Percentiles rank a stretch among this genome's conserved stretches.
phyloP scores from a whole-genome alignment of 2,113 vertebrate genomes.

The Psittacara wagleri region DNA sequence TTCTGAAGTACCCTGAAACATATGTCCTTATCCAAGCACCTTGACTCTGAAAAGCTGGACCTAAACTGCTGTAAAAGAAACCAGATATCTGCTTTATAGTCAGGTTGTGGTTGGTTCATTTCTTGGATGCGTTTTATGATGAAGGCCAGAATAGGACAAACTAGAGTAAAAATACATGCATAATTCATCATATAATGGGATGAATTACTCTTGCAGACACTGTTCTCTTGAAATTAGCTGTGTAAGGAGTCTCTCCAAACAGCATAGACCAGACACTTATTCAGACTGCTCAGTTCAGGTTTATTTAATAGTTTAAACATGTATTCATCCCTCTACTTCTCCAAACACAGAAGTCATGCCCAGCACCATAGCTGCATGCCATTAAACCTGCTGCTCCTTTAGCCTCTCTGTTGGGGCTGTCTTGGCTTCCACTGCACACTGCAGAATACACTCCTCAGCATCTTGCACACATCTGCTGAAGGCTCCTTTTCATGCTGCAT shows the following conservation, averaged over 20 bases:
- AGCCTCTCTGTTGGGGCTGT: neutral
- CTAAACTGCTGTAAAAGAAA: neutral
- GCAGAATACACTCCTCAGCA: fast-evolving
- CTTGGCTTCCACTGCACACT: fast-evolving
- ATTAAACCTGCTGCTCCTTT: neutral
- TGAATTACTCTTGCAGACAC: neutral
- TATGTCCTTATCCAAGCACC: neutral
- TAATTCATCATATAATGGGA: neutral
- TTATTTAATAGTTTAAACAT: neutral
- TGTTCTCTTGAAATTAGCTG: neutral
- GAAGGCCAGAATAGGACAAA: neutral
- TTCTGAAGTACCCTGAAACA: neutral
- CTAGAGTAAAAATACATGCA: neutral
- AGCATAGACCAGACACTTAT: neutral
- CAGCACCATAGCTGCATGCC: neutral
- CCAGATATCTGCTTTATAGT: neutral
- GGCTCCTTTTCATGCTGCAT: neutral
- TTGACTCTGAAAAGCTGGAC: neutral
- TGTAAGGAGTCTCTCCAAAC: neutral
- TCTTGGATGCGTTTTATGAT: neutral
- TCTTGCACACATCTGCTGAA: neutral
- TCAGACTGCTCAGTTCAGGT: neutral
- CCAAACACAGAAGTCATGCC: neutral
- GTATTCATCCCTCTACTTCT: neutral
- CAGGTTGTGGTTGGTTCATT: neutral